Conservation (phyloP, 2,113 vertebrate genomes). For the Caracal caracal region DNA sequence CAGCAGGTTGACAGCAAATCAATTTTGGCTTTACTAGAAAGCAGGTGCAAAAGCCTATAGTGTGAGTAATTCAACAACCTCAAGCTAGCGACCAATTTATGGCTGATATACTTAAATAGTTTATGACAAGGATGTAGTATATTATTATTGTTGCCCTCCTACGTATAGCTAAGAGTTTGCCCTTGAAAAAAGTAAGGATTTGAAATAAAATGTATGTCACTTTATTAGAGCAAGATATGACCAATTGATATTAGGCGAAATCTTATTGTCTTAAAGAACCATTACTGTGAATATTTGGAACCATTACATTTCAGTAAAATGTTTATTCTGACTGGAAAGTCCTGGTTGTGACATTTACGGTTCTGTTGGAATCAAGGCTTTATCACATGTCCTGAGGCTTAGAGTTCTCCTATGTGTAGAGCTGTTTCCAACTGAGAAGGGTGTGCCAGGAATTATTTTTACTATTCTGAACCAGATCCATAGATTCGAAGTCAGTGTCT, state of each 20-base stretch:
- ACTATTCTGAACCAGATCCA: not conserved
- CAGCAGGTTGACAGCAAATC: not conserved
- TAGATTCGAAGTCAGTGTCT: not conserved
- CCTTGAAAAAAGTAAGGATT: not conserved
- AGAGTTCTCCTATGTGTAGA: not conserved
- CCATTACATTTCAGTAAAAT: not conserved
- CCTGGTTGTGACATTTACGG: not conserved
- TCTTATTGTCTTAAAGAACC: not conserved
- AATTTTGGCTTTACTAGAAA: not conserved
- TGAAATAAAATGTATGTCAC: not conserved
- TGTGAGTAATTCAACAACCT: not conserved
- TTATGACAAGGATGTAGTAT: not conserved
- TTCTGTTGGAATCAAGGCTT: not conserved
- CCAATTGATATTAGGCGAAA: not conserved
- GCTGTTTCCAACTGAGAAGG: not conserved
- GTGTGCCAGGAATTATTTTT: not conserved
- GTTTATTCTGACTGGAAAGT: not conserved
- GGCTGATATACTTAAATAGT: not conserved
- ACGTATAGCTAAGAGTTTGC: not conserved
- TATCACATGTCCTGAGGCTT: not conserved
- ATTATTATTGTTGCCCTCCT: not conserved
- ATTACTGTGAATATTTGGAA: not conserved
- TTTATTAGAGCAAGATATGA: not conserved
- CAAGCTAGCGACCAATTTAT: not conserved
- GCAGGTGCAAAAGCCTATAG: not conserved